Evolutionary conservation across 1,140 invertebrate species (phyloP).

Genomic region (Nixonia krombeini): DNA sequence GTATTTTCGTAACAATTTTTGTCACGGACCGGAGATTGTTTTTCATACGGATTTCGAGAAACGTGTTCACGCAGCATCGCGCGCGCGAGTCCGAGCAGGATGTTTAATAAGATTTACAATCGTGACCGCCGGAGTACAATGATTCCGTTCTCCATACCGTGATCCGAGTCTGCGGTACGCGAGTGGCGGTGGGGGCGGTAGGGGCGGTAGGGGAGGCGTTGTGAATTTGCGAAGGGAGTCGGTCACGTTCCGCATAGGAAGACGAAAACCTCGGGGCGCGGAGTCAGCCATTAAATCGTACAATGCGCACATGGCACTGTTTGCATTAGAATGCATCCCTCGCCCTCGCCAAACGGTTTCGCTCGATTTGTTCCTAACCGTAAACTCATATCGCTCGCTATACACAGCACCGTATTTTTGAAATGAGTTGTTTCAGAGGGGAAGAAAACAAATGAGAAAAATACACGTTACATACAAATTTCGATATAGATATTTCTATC

Average conservation of each 20-base stretch:
- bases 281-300: slow-evolving; percentile 27
- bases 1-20: too few species aligned
- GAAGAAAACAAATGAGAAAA: too few species aligned
- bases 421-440: too few species aligned
- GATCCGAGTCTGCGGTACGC: too few species aligned
- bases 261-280: slow-evolving; percentile 18
- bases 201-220: slow-evolving; percentile 9
- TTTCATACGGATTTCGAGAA: too few species aligned
- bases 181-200: background rate
- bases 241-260: slow-evolving; percentile 33
- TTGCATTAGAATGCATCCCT: slow-evolving; percentile 36
- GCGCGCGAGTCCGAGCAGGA: background rate
- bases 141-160: background rate
- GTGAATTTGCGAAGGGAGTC: slow-evolving; percentile 35
- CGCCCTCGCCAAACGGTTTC: slow-evolving; percentile 1
- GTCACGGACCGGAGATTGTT: too few species aligned
- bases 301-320: slow-evolving; percentile 33
- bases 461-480: too few species aligned
- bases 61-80: background rate
- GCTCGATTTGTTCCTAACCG: slow-evolving; percentile 11
- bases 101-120: slow-evolving; percentile 38
- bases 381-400: background rate
- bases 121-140: background rate
- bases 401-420: too few species aligned
- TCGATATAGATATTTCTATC: too few species aligned